Conservation (phyloP, 1,140 invertebrate species). For the Drosophila kurseongensis region DNA sequence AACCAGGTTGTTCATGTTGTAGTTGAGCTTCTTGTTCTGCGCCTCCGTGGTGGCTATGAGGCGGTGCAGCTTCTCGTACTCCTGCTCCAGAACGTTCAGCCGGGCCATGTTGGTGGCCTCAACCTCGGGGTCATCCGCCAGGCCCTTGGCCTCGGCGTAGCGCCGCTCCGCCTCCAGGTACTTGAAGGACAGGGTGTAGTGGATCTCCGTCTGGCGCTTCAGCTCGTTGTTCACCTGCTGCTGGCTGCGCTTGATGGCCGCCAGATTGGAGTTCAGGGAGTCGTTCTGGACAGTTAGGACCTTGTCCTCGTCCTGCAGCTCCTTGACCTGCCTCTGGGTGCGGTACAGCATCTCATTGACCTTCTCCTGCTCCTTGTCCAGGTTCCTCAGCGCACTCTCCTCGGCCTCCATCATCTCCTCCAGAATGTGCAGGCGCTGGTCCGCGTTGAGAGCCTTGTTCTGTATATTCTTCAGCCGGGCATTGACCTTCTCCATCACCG, state of each 20-base stretch:
- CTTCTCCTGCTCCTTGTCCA: conserved; percentile 69
- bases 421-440: conserved; percentile 70
- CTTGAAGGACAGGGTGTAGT: conserved; percentile 73
- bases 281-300: conserved; percentile 54
- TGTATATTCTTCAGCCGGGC: conserved; percentile 52
- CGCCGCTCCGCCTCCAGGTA: conserved; percentile 57
- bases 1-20: conserved; percentile 85
- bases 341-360: conserved; percentile 73
- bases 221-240: conserved; percentile 52
- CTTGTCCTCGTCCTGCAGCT: conserved; percentile 65
- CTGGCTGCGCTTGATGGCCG: conserved; percentile 53
- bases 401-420: conserved; percentile 78
- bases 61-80: conserved; percentile 51
- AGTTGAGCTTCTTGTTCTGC: conserved; percentile 86
- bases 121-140: conserved; percentile 51
- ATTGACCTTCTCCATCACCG: conserved; percentile 48
- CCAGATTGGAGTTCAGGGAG: conserved; percentile 43
- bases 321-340: conserved; percentile 62
- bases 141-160: conserved; percentile 46
- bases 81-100: conserved; percentile 57
- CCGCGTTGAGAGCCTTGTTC: conserved; percentile 64
- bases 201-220: conserved; percentile 73
- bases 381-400: conserved; percentile 39
- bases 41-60: conserved; percentile 81
- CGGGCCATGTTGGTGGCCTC: conserved; percentile 47